Conservation (phyloP, 2,888 invertebrate species). For the Rotaria socialis region DNA sequence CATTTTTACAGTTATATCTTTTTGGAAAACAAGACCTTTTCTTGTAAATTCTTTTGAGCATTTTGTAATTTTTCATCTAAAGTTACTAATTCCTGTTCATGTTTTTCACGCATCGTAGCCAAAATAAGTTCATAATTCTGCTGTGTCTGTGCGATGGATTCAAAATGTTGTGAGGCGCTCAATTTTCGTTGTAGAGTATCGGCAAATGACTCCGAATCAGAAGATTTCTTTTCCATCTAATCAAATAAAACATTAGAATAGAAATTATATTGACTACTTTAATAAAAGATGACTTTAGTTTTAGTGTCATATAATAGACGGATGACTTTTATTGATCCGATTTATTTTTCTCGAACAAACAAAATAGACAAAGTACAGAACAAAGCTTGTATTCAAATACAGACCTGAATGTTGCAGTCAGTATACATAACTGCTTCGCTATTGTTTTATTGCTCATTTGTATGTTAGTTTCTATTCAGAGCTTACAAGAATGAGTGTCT, state of each 20-base stretch:
- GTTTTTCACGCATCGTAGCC: background rate
- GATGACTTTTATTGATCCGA: no score
- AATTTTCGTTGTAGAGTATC: background rate
- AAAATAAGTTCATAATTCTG: background rate
- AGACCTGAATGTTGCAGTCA: no score
- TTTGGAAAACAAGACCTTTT: background rate
- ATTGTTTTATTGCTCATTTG: no score
- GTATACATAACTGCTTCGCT: no score
- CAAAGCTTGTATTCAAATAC: no score
- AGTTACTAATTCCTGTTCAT: background rate
- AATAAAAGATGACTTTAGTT: background rate
- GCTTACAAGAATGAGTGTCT: no score
- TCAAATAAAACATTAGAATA: background rate
- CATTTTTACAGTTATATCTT: background rate
- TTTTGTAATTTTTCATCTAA: background rate
- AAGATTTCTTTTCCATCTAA: background rate
- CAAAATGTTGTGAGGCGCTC: background rate
- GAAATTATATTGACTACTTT: no score
- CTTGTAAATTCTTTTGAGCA: conserved; percentile 6
- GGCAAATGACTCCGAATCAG: background rate
- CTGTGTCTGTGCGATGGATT: background rate
- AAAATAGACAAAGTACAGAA: no score
- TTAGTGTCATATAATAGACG: background rate
- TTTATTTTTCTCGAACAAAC: no score
- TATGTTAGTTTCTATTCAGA: no score